Percentiles rank a stretch among this genome's conserved stretches.
phyloP scores from a whole-genome alignment of 2,797 vertebrate species.

The Fringilla coelebs region DNA sequence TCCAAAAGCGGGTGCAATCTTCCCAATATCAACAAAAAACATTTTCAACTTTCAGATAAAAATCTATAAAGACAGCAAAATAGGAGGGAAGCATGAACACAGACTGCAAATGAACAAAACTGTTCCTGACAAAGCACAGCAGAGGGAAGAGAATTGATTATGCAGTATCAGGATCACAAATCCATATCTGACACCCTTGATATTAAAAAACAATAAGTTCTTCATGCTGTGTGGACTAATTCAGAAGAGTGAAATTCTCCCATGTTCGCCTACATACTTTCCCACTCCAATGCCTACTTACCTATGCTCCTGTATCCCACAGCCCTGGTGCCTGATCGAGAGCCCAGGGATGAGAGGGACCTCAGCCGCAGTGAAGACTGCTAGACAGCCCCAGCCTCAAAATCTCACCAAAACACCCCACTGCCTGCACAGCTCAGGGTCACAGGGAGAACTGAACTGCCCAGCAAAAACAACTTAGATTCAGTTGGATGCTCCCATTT shows the following conservation, averaged over 20 bases:
- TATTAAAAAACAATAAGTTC: conserved; percentile 47
- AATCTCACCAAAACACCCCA: fast-evolving
- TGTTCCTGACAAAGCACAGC: conserved; percentile 34
- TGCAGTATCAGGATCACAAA: conserved; percentile 61
- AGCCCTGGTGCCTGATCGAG: fast-evolving
- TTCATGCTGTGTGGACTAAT: conserved; percentile 23
- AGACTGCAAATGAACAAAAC: conserved; percentile 57
- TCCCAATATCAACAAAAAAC: conserved; percentile 24
- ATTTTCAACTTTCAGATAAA: conserved; percentile 51
- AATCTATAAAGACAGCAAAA: conserved; percentile 52
- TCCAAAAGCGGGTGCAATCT: conserved; percentile 23
- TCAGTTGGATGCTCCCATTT: not conserved
- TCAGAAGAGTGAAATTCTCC: not conserved
- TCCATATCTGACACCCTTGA: conserved; percentile 48
- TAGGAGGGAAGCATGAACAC: conserved; percentile 20
- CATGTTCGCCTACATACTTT: not conserved
- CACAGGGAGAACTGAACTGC: not conserved
- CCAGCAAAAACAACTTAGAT: not conserved
- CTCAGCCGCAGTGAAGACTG: not conserved
- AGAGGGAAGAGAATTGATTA: conserved; percentile 60
- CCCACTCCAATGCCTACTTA: not conserved
- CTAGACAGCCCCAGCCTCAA: not conserved
- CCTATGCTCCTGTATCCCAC: not conserved
- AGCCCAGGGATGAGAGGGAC: not conserved
- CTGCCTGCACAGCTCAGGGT: not conserved